Percentiles rank a stretch among this genome's conserved stretches.
Conservation (phyloP, 1,140 invertebrate species). For the Drosophila nigrodunni region DNA sequence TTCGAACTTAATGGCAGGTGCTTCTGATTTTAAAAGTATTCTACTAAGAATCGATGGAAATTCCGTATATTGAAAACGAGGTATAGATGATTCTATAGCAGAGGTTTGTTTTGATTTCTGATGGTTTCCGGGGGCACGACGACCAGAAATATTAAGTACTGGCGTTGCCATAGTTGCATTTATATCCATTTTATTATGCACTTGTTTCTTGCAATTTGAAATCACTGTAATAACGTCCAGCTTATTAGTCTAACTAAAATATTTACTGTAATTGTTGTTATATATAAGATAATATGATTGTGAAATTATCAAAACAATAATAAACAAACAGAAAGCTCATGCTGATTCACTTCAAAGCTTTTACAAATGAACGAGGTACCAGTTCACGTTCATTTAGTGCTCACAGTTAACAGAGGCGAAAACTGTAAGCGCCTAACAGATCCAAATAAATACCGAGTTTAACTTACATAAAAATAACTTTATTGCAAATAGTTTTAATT, state of each 20-base stretch:
- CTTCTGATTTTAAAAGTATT: conserved; percentile 37
- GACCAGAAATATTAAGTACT: conserved; percentile 40
- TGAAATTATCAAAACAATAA: conserved; percentile 22
- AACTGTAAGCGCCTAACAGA: too few relatives aligned
- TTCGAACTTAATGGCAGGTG: neutral
- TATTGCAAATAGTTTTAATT: too few relatives aligned
- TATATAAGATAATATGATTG: neutral
- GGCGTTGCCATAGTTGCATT: neutral
- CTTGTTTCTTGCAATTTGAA: neutral
- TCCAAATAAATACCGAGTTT: too few relatives aligned
- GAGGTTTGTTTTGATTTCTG: neutral
- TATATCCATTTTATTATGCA: neutral
- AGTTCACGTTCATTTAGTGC: too few relatives aligned
- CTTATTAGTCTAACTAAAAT: neutral
- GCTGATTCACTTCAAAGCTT: conserved; percentile 6
- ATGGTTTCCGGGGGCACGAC: neutral
- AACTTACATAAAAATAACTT: too few relatives aligned
- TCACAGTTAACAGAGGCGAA: too few relatives aligned
- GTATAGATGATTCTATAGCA: neutral
- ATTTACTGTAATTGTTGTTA: neutral
- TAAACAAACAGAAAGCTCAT: neutral
- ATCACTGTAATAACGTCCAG: neutral
- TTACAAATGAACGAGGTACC: neutral
- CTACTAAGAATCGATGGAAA: conserved; percentile 31
- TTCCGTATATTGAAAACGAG: conserved; percentile 4